Conservation (phyloP, 2,113 vertebrate species). For the Pterocles burchelli region DNA sequence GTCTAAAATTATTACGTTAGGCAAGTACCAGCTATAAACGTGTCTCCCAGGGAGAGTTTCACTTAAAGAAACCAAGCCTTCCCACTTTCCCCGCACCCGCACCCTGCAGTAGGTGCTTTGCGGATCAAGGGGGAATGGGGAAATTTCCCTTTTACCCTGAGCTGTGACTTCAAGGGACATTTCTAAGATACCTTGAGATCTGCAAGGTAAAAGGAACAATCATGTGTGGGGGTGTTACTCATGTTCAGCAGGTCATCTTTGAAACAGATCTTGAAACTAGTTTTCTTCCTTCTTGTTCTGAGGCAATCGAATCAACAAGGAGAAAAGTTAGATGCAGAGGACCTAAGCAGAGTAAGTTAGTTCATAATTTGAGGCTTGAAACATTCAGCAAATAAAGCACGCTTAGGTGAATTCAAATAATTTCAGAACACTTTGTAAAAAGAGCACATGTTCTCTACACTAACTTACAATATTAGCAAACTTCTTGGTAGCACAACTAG, state of each 20-base stretch:
- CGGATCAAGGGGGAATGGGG: too few relatives aligned
- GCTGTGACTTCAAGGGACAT: background rate
- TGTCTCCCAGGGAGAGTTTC: background rate
- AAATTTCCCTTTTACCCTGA: background rate
- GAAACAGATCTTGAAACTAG: background rate
- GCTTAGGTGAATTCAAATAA: accelerated
- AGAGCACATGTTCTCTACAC: accelerated
- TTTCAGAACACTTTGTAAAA: background rate
- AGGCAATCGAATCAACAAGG: background rate
- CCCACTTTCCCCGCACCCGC: background rate
- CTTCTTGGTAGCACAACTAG: background rate
- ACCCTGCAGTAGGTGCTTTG: background rate
- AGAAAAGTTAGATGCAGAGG: background rate
- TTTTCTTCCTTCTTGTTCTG: background rate
- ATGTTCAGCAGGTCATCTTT: background rate
- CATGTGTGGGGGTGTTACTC: accelerated
- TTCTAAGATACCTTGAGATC: background rate
- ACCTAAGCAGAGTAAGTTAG: accelerated
- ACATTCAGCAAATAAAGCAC: background rate
- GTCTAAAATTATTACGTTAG: background rate
- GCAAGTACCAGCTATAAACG: background rate
- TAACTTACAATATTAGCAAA: background rate
- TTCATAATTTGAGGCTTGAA: background rate
- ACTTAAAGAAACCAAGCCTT: background rate
- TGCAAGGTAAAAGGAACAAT: background rate